Conservation (phyloP, 2,797 vertebrate species). For the Hyperoplus lanceolatus region DNA sequence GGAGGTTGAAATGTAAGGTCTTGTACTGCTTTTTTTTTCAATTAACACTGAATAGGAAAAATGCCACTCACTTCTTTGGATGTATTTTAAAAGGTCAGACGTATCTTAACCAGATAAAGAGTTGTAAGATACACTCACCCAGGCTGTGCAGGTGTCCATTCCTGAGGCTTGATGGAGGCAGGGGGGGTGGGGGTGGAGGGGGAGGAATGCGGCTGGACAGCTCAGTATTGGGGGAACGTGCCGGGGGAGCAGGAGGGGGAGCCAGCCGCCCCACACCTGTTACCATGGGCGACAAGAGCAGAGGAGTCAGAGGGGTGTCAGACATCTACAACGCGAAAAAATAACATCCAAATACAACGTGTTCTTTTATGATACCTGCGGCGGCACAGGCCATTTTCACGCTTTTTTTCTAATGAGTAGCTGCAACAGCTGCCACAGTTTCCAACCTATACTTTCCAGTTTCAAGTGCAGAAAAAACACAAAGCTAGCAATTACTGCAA, state of each 20-base stretch:
- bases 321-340: neutral
- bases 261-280: conserved; percentile 86
- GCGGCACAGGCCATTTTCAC: neutral
- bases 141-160: conserved; percentile 89
- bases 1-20: neutral
- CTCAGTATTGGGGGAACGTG: conserved; percentile 93
- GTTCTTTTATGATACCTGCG: neutral
- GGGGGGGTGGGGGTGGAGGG: conserved; percentile 77
- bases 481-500: conserved; percentile 4
- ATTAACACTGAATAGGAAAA: neutral
- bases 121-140: conserved; percentile 79
- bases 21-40: neutral
- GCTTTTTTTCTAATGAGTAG: conserved; percentile 18
- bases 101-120: too few relatives aligned
- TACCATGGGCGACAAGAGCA: conserved; percentile 18
- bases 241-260: conserved; percentile 93
- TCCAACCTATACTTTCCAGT: conserved; percentile 9
- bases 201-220: conserved; percentile 90
- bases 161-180: conserved; percentile 79
- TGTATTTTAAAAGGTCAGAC: neutral
- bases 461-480: neutral
- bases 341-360: neutral
- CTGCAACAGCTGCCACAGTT: conserved; percentile 20
- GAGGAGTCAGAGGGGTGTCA: conserved; percentile 1
- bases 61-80: neutral